Evolutionary conservation across 2,797 vertebrate genomes (phyloP).

Genomic region (Tragopan temminckii): DNA sequence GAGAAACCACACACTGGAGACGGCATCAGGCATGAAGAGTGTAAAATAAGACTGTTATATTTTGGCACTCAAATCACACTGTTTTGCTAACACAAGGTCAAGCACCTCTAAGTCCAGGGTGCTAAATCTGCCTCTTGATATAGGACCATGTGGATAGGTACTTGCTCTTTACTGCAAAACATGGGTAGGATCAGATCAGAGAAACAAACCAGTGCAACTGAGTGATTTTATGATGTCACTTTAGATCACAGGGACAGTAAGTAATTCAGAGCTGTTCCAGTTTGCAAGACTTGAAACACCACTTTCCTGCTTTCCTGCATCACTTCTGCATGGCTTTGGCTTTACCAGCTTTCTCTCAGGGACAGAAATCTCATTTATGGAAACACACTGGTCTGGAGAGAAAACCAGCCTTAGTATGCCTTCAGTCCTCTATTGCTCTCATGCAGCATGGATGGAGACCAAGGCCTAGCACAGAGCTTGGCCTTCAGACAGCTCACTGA

Average conservation of each 20-base stretch:
- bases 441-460: not conserved
- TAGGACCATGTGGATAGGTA: not conserved
- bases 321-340: not conserved
- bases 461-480: not conserved
- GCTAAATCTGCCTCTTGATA: not conserved
- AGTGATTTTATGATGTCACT: not conserved
- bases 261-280: not conserved
- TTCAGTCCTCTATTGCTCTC: not conserved
- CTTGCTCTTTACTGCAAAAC: not conserved
- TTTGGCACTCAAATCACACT: not conserved
- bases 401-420: not conserved
- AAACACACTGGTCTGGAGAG: too few species aligned
- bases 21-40: accelerated
- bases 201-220: not conserved
- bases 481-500: not conserved
- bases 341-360: not conserved
- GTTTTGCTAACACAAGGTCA: not conserved
- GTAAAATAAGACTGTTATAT: not conserved
- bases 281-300: not conserved
- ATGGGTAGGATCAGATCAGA: not conserved
- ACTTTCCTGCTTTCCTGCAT: not conserved
- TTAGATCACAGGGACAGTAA: not conserved
- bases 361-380: not conserved
- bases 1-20: accelerated
- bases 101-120: accelerated